Percentiles rank a stretch among this genome's conserved stretches.
These are phyloP conservation scores for Eumacrocentrus americanus DNA, from an alignment of 2,888 invertebrate genomes.

Conservation along the genomic window DNA sequence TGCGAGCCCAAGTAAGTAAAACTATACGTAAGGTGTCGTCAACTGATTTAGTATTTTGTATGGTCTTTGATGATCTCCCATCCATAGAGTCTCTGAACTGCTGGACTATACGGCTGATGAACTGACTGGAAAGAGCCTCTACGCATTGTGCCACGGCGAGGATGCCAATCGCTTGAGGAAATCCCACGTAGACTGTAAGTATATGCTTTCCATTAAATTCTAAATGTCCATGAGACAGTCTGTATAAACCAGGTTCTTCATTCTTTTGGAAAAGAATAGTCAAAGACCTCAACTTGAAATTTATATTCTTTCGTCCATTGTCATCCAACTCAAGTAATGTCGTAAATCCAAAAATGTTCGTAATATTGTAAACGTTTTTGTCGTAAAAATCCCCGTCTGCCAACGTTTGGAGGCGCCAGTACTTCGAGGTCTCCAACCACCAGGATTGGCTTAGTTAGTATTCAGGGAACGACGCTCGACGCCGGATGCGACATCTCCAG, in stretches of 20 bases:
- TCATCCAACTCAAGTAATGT: conserved; percentile 5
- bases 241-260: no score
- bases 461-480: conserved; percentile 50
- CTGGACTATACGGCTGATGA: conserved; percentile 94
- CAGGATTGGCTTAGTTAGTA: conserved; percentile 51
- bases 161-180: conserved; percentile 93
- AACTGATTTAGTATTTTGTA: not conserved
- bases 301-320: not conserved
- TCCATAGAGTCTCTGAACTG: conserved; percentile 91
- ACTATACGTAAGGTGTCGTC: no score
- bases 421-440: conserved; percentile 8
- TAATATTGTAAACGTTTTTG: conserved; percentile 51
- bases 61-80: conserved; percentile 33
- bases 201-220: conserved; percentile 26
- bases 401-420: conserved; percentile 27
- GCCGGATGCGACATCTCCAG: conserved; percentile 58
- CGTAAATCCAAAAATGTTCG: conserved; percentile 42
- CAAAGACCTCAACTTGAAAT: not conserved
- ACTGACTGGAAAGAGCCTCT: conserved; percentile 90
- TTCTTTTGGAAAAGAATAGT: no score
- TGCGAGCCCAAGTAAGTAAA: conserved; percentile 92
- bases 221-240: not conserved
- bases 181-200: conserved; percentile 95
- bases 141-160: conserved; percentile 94
- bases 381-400: conserved; percentile 42